Conservation (phyloP, 2,113 vertebrate species). For the Nibea albiflora region DNA sequence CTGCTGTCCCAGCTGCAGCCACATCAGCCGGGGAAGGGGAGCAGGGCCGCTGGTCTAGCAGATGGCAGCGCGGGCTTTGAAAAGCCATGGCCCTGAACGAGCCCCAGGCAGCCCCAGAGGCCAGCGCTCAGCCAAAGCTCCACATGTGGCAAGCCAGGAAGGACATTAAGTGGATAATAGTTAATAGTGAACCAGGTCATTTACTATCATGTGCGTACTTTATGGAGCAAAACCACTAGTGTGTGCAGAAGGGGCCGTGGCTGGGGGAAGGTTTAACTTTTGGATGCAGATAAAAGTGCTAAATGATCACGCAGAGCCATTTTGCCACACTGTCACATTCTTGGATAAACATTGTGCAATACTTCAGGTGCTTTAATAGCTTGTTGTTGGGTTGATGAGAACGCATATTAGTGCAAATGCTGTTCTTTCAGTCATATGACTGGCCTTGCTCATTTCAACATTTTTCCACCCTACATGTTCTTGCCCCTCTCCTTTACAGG, state of each 20-base stretch:
- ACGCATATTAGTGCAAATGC: slow-evolving; percentile 56
- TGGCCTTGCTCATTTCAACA: slow-evolving; percentile 55
- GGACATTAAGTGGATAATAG: slow-evolving; percentile 84
- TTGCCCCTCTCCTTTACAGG: slow-evolving; percentile 44
- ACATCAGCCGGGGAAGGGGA: slow-evolving; percentile 55
- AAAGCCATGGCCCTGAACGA: slow-evolving; percentile 80
- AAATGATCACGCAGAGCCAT: slow-evolving; percentile 68
- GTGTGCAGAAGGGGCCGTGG: slow-evolving; percentile 65
- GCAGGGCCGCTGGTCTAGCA: slow-evolving; percentile 73
- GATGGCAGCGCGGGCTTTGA: slow-evolving; percentile 80
- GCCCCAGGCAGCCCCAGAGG: slow-evolving; percentile 82
- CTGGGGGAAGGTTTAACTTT: slow-evolving; percentile 76
- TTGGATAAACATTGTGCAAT: slow-evolving; percentile 83
- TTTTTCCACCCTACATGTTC: slow-evolving; percentile 66
- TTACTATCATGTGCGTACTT: slow-evolving; percentile 84
- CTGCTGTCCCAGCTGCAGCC: slow-evolving; percentile 56
- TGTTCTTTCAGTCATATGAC: slow-evolving; percentile 71
- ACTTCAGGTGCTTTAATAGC: slow-evolving; percentile 67
- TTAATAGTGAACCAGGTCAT: slow-evolving; percentile 87
- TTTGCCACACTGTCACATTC: slow-evolving; percentile 69
- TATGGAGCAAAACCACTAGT: slow-evolving; percentile 82
- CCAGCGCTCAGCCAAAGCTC: slow-evolving; percentile 69
- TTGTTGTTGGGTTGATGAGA: slow-evolving; percentile 62
- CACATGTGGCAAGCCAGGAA: slow-evolving; percentile 79
- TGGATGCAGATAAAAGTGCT: slow-evolving; percentile 76